Conservation (phyloP, 1,140 invertebrate species). For the Chymomyza costata region DNA sequence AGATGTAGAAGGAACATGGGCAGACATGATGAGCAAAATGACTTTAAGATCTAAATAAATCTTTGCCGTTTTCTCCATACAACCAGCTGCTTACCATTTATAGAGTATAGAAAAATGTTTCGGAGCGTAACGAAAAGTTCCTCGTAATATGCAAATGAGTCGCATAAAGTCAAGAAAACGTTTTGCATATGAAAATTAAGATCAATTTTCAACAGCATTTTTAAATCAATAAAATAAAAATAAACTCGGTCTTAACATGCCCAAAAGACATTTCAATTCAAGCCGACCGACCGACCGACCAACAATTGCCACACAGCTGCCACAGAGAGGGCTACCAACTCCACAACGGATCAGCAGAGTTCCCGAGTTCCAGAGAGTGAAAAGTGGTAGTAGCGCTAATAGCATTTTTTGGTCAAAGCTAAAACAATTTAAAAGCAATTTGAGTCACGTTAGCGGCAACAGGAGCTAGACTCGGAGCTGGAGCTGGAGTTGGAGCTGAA, state of each 20-base stretch:
- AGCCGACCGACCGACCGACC: slow-evolving; percentile 17
- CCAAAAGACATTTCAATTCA: slow-evolving; percentile 61
- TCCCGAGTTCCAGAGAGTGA: not conserved
- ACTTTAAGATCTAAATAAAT: too few relatives aligned
- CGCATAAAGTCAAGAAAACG: slow-evolving; percentile 8
- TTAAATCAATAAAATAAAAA: slow-evolving; percentile 47
- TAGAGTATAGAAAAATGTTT: too few relatives aligned
- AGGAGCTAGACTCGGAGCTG: not conserved
- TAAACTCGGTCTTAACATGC: slow-evolving; percentile 18
- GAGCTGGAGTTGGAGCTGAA: too few relatives aligned
- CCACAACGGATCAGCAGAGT: not conserved
- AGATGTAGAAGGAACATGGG: too few relatives aligned
- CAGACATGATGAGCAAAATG: too few relatives aligned
- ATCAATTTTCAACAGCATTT: slow-evolving; percentile 41
- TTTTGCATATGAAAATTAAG: slow-evolving; percentile 29
- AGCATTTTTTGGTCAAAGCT: slow-evolving; percentile 32
- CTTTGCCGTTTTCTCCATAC: too few relatives aligned
- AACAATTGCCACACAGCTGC: slow-evolving; percentile 6
- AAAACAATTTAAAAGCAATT: slow-evolving; percentile 73
- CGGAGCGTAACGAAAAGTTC: too few relatives aligned
- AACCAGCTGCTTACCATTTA: too few relatives aligned
- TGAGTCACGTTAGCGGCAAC: slow-evolving; percentile 40
- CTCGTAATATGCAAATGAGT: slow-evolving; percentile 41
- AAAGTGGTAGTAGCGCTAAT: slow-evolving; percentile 27
- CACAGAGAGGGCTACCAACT: not conserved